Evolutionary conservation across 2,797 vertebrate genomes (phyloP).

Genomic region (Lophotriccus pileatus): DNA sequence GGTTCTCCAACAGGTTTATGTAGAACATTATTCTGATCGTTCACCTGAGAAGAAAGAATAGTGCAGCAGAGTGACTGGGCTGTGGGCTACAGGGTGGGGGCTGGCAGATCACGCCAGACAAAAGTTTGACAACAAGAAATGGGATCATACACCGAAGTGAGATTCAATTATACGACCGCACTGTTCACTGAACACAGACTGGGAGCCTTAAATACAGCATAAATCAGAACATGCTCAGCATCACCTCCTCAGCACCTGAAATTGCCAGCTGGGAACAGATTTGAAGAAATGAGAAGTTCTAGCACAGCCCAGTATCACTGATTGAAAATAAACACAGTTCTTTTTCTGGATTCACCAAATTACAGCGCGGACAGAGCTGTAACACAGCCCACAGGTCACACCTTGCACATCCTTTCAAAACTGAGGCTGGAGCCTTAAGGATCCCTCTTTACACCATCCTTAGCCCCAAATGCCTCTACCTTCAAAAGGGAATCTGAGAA

Average conservation of each 20-base stretch:
- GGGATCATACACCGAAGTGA: not conserved
- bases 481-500: not conserved
- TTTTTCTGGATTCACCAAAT: not conserved
- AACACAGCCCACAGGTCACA: not conserved
- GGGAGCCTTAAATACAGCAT: not conserved
- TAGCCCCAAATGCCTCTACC: not conserved
- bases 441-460: not conserved
- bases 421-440: not conserved
- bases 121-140: not conserved
- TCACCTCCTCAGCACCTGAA: not conserved
- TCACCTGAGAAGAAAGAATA: constrained; percentile 78
- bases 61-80: not conserved
- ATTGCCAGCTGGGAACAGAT: not conserved
- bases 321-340: not conserved
- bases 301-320: fast-evolving
- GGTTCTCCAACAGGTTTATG: constrained; percentile 94
- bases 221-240: not conserved
- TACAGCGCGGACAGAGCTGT: not conserved
- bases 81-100: not conserved
- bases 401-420: not conserved
- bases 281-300: not conserved
- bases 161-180: fast-evolving
- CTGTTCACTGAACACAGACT: not conserved
- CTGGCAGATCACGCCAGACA: fast-evolving
- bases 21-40: constrained; percentile 79